Base-by-base conservation (phyloP, 2,113 vertebrate species). In the Ailuropoda melanoleuca region DNA sequence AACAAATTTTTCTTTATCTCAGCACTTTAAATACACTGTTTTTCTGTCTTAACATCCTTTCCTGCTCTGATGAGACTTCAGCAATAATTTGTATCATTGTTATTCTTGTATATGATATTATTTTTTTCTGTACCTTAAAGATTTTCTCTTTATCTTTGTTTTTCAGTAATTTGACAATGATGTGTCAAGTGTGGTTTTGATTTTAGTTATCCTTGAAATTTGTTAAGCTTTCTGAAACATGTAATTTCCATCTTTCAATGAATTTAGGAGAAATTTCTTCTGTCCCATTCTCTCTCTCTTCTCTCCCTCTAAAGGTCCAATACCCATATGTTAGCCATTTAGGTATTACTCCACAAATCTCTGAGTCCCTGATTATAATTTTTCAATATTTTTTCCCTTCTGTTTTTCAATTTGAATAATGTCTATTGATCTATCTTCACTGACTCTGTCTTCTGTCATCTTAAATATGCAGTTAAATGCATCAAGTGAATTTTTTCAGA, bases 31-130 rank as follows among this genome's bases (percentile, higher is more conserved):
- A 86, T 75, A 81, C 13, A 66, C 50, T 37, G 1, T 62, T 90
- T 8, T n/a, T 62, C 31, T 88, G 39, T 85, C 70, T 60, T 85
- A 74, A 31, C 34, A 81, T 12, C n/a, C 74, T 60, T 74, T 55
- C 64, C 64, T 95, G 62, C 6, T 95, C 81, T 77, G 37, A 87
- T 82, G 60, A 81, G 50, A 94, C 13, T 82, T 92, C 64, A 92
- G 13, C 43, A 90, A n/a, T 86, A 96, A 89, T 70, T 82, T 50
- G 4, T 75, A 48, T 39, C 4, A 72, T 62, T 90, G 48, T 86
- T 96, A 43, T 80, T 86, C 19, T 88, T 85, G 9, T 34, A 80
- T 53, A 56, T 85, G 55, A 11, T 72, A n/a, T 77, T 50, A 82
- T 72, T 93, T 64, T 74, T 90, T 21, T 89, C 26, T 92, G 34